Conservation (phyloP, 1,140 invertebrate genomes). For the Leptinotarsa texana region DNA sequence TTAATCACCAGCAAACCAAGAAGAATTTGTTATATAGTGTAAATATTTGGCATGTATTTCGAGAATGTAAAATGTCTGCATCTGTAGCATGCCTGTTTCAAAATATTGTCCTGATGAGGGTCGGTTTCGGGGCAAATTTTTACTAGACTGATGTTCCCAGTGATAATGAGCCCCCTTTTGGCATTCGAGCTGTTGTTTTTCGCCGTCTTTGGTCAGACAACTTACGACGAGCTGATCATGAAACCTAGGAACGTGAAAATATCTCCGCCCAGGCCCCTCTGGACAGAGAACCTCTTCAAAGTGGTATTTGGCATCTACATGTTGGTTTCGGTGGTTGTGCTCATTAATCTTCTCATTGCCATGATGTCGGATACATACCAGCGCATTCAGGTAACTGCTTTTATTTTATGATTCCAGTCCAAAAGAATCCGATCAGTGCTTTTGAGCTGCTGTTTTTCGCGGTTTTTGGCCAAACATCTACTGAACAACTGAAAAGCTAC, state of each 20-base stretch:
- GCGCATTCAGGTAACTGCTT: conserved; percentile 82
- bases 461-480: conserved; percentile 95
- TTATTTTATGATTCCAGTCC: conserved; percentile 75
- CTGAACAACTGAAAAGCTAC: conserved; percentile 72
- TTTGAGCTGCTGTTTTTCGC: conserved; percentile 99
- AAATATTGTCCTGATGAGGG: conserved; percentile 3
- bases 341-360: conserved; percentile 98
- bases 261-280: conserved; percentile 61
- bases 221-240: conserved; percentile 79
- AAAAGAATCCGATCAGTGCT: conserved; percentile 78
- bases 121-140: not conserved
- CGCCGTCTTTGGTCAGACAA: conserved; percentile 95
- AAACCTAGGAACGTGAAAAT: conserved; percentile 53
- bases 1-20: no score
- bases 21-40: not conserved
- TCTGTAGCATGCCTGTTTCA: conserved; percentile 25
- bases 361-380: conserved; percentile 99
- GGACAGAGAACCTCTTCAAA: conserved; percentile 82
- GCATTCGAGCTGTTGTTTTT: conserved; percentile 97
- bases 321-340: conserved; percentile 95
- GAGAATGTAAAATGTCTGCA: conserved; percentile 22
- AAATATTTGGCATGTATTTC: conserved; percentile 68
- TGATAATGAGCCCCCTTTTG: conserved; percentile 82
- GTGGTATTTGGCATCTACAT: conserved; percentile 94
- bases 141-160: conserved; percentile 57